These are phyloP conservation scores for Nannoperca australis DNA, from an alignment of 2,797 vertebrate species.

Conservation along the genomic window DNA sequence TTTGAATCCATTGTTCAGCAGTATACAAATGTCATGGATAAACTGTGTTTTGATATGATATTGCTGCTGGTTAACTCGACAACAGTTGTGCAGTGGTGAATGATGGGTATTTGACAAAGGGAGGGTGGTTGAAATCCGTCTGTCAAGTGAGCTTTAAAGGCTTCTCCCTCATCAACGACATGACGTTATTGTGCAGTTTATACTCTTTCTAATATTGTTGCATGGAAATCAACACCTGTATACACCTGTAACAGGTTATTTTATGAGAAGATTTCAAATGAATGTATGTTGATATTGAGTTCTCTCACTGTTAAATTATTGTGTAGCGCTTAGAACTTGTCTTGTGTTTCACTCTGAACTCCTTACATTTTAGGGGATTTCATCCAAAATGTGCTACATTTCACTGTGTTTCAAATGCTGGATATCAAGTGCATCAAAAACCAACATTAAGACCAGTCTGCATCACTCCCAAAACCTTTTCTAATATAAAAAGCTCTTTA, in stretches of 20 bases:
- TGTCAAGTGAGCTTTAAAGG: constrained; percentile 35
- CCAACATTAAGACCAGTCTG: not conserved
- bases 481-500: not conserved
- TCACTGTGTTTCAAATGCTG: not conserved
- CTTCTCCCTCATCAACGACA: not conserved
- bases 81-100: constrained; percentile 31
- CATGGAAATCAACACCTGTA: constrained; percentile 10
- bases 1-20: not conserved
- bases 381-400: not conserved
- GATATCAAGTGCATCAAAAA: not conserved
- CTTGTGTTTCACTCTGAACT: not conserved
- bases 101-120: constrained; percentile 38
- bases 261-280: not conserved
- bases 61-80: constrained; percentile 11
- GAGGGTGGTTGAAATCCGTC: constrained; percentile 43
- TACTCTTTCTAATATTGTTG: constrained; percentile 14
- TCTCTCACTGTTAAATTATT: not conserved
- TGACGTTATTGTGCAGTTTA: constrained; percentile 5
- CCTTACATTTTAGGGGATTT: not conserved
- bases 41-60: constrained; percentile 8
- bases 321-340: no score
- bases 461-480: not conserved
- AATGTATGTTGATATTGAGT: not conserved
- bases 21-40: not conserved
- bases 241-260: constrained; percentile 9